A percentile compares a stretch with the other conserved stretches of the same genome.
phyloP scores from a whole-genome alignment of 2,113 vertebrate species.

The Steatornis caripensis region DNA sequence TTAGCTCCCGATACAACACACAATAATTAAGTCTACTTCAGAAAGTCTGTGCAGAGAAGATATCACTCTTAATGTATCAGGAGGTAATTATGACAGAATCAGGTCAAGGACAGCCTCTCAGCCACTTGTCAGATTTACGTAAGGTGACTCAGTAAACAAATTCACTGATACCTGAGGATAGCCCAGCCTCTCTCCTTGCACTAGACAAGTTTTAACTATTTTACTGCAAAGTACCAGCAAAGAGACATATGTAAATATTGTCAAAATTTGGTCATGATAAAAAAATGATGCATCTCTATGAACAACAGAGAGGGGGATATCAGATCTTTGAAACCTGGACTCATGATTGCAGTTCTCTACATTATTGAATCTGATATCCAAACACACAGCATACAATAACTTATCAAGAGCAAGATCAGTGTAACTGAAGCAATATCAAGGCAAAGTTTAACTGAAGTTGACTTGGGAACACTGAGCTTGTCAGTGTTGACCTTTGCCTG shows the following conservation, averaged over 20 bases:
- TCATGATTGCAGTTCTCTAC: not conserved
- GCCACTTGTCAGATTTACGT: not conserved
- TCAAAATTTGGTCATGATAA: not conserved
- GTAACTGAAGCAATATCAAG: not conserved
- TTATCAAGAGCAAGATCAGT: not conserved
- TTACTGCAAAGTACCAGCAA: not conserved
- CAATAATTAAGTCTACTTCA: not conserved
- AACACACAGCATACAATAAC: not conserved
- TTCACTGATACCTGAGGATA: not conserved
- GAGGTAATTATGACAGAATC: not conserved
- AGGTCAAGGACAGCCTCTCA: not conserved
- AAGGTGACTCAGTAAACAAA: not conserved
- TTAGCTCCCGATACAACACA: not conserved
- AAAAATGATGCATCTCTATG: not conserved
- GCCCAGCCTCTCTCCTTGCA: not conserved
- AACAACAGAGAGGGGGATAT: not conserved
- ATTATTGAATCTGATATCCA: not conserved
- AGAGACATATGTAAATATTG: not conserved
- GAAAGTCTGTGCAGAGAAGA: not conserved
- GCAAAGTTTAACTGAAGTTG: not conserved
- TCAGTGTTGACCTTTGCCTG: not conserved
- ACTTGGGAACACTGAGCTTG: not conserved
- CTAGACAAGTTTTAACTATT: not conserved
- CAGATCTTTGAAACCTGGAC: not conserved
- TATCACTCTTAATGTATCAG: not conserved